Evolutionary conservation across 2,113 vertebrate species (phyloP).

Genomic region (Mobula hypostoma): DNA sequence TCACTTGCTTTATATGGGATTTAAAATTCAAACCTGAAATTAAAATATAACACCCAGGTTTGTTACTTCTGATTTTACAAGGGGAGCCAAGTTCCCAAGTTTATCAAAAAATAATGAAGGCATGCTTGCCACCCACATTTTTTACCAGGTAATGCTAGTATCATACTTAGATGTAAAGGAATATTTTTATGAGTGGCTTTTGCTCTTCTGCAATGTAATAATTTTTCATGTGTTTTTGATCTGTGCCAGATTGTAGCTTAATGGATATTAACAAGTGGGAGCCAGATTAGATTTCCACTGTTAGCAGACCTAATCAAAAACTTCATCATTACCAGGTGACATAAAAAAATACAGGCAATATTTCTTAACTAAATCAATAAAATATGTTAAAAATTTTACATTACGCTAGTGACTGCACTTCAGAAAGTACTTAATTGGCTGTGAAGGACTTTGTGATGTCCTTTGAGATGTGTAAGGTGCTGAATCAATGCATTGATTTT

Average conservation of each 20-base stretch:
- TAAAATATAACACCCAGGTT: no score
- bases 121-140: neutral
- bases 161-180: no score
- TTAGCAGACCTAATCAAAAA: neutral
- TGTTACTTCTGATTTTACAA: no score
- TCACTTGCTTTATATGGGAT: no score
- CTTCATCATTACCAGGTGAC: neutral
- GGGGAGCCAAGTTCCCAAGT: no score
- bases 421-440: neutral
- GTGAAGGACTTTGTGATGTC: neutral
- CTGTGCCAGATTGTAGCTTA: neutral
- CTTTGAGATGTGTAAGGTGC: neutral
- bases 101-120: no score
- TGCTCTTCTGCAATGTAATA: neutral
- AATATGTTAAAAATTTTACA: neutral
- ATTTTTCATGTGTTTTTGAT: neutral
- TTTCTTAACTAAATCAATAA: neutral
- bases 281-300: neutral
- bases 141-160: no score
- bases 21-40: no score
- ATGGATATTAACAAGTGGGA: neutral
- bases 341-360: neutral
- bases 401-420: neutral
- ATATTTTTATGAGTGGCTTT: neutral
- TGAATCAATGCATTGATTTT: neutral